Conservation (phyloP, 2,113 vertebrate species). For the Ovis aries region ARS-UI_Ramb_v3.0 NC_056056.1:35434001-35434500, state of each 20-base stretch:
- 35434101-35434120: neutral
- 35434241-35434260: neutral
- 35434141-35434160: neutral
- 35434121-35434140: neutral
- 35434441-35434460: too few relatives aligned
- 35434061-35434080: too few relatives aligned
- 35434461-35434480: neutral
- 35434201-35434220: neutral
- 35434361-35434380: neutral
- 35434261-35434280: neutral
- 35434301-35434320: accelerated
- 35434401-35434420: neutral
- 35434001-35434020: too few relatives aligned
- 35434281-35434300: neutral
- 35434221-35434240: neutral
- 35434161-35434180: neutral
- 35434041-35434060: too few relatives aligned
- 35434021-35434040: too few relatives aligned
- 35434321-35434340: accelerated
- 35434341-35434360: neutral
- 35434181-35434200: neutral
- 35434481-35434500: neutral
- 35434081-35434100: neutral
- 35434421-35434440: neutral
- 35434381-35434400: neutral